These are phyloP conservation scores for Drosophila mauritiana DNA, from an alignment of 1,140 invertebrate genomes.

Conservation along the genomic window DNA sequence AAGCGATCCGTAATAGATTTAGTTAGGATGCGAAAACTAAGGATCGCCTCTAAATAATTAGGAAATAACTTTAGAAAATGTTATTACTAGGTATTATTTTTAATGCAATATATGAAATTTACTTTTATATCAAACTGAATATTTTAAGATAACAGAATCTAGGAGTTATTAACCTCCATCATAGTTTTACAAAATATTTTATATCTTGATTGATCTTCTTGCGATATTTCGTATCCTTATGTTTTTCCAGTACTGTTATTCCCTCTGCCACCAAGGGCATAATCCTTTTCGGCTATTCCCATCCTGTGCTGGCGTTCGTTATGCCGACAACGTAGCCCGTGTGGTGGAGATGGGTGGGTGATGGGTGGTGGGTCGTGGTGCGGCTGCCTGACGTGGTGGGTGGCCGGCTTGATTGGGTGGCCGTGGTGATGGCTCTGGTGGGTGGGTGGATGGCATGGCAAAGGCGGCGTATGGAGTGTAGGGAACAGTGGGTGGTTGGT, in stretches of 20 bases:
- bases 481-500: slow-evolving; percentile 26
- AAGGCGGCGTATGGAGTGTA: slow-evolving; percentile 1
- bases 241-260: not conserved
- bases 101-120: not conserved
- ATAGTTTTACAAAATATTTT: too few species aligned
- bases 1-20: slow-evolving; percentile 8
- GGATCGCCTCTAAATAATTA: not conserved
- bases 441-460: slow-evolving; percentile 26
- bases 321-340: slow-evolving; percentile 73
- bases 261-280: slow-evolving; percentile 7
- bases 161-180: not conserved
- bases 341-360: slow-evolving; percentile 53
- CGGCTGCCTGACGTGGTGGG: slow-evolving; percentile 28
- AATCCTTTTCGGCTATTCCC: slow-evolving; percentile 21
- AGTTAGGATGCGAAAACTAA: not conserved
- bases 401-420: slow-evolving; percentile 60
- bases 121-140: too few species aligned
- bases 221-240: too few species aligned
- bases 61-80: too few species aligned
- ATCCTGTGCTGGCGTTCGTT: slow-evolving; percentile 65
- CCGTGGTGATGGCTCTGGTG: slow-evolving; percentile 45
- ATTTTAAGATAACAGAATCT: too few species aligned
- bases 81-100: not conserved
- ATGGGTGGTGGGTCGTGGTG: slow-evolving; percentile 56
- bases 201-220: too few species aligned